Conservation (phyloP, 2,113 vertebrate species). For the Procavia capensis region DNA sequence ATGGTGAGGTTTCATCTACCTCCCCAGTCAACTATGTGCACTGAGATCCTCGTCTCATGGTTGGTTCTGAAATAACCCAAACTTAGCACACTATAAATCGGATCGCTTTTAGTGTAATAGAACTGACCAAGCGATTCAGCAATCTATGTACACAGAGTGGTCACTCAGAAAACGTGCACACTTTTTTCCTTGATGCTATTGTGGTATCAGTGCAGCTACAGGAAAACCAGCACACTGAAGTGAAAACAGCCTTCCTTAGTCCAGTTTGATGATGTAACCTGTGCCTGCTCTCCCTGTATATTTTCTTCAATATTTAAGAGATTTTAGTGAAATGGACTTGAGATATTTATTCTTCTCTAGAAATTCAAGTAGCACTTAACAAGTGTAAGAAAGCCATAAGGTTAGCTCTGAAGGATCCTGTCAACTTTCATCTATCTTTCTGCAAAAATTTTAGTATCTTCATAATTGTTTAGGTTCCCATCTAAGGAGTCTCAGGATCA, state of each 20-base stretch:
- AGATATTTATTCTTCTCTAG: not conserved
- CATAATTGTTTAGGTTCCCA: not conserved
- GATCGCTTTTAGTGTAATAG: not conserved
- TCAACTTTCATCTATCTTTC: not conserved
- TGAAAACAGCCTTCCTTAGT: not conserved
- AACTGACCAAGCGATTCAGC: not conserved
- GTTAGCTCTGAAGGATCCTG: not conserved
- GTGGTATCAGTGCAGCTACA: not conserved
- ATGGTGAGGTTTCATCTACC: not conserved
- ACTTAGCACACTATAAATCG: not conserved
- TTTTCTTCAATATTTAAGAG: not conserved
- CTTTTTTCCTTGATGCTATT: too few relatives aligned
- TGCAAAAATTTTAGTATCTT: not conserved
- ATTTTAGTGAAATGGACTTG: not conserved
- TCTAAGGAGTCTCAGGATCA: not conserved
- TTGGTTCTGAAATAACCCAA: not conserved
- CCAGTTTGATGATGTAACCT: not conserved
- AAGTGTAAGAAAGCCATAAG: not conserved
- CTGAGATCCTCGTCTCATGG: not conserved
- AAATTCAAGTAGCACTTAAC: not conserved
- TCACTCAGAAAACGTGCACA: too few relatives aligned
- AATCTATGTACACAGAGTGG: not conserved
- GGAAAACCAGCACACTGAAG: not conserved
- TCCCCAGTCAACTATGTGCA: not conserved
- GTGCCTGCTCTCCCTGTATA: not conserved